Evolutionary conservation across 2,888 invertebrate genomes (phyloP), one percentile per base, ranked within the genome.

Genomic region (Parochlus steinenii): DNA sequence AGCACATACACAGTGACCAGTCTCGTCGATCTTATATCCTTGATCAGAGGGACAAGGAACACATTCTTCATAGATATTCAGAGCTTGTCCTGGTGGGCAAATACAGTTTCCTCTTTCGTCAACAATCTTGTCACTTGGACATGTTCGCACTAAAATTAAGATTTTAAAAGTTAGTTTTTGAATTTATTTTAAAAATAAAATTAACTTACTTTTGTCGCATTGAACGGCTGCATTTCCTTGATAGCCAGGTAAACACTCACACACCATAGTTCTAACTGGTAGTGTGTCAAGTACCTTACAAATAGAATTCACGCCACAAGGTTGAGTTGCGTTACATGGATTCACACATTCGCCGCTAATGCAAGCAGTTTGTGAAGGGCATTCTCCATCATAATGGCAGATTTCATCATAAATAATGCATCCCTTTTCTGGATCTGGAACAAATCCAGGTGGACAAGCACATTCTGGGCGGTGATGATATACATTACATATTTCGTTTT

Each of bases 181-280:
- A 18, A 15, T 33, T 31, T 41, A 39, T 27, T 69, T 67, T n/a
- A n/a, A n/a, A n/a, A n/a, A n/a, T n/a, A n/a, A 15, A 11, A 10
- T 7, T 8, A 3, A 19, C 70, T 71, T 66, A 75, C 85, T 68
- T 64, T 69, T 75, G 46, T 80, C 76, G 50, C 89, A 90, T 50
- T 77, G 74, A 7, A 78, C 66, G 6, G 83, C 75, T 14, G 89
- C 87, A 53, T 87, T 83, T 53, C 89, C 90, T 56, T 74, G 74
- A 52, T 77, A 86, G 40, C 86, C 87, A 22, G 80, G 77, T 28
- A 77, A 53, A 53, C 90, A 90, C 56, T 82, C 79, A 50, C 89
- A 90, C 41, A 82, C 71, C 79, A 89, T 81, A 6, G 87, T 87
- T 50, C 81, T 69, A 1, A 89, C 77, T 7, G 87, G 85, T 32